Base-by-base conservation (phyloP, 2,888 invertebrate genomes). In the Zonitis immaculata region DNA sequence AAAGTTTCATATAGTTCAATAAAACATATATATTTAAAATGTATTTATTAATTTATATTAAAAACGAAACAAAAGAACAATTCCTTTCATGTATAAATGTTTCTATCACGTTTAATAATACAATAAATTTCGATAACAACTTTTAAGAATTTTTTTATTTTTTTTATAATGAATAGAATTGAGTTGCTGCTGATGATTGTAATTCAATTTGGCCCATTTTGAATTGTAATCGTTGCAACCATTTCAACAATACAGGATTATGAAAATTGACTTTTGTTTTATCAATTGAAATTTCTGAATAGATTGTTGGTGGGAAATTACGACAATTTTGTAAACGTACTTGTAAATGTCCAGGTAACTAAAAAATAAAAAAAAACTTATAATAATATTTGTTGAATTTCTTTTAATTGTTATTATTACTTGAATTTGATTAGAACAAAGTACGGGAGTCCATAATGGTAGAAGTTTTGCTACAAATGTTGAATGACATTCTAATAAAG, bases 181-280 rank as follows among this genome's bases (percentile, higher is more conserved):
- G 93, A 6, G 91, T 91, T n/a, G 90, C 92, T 47, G 90, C 89
- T 0, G 92, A 91, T 1, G 92, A 91, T 75, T 95, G 94, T 59
- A 93, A 78, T 77, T 99, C 98, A 49, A 96, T 89, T 78, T 98
- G 97, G 5, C 95, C 95, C 88, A 99, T 95, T 80, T 97, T 98
- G 73, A 97, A 95, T 73, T 97, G 93, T 56, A 97, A 81, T 46
- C 95, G 82, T 75, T 95, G 93, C 51, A 99, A 80, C 88, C 96
- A 95, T 63, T 90, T 87, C 1, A 87, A 74, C 18, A 88, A 76
- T 20, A 83, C 78, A 1, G 83, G 79, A 55, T 82, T 81, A 59
- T 73, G 69, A 45, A 73, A 64, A 14, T 76, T 73, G 61, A 77
- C 59, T 76, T 76, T 54, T 64, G 68, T 59, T 47, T 74, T 76